Conservation (phyloP, 1,140 invertebrate species). For the Drosophila subobscura region DNA sequence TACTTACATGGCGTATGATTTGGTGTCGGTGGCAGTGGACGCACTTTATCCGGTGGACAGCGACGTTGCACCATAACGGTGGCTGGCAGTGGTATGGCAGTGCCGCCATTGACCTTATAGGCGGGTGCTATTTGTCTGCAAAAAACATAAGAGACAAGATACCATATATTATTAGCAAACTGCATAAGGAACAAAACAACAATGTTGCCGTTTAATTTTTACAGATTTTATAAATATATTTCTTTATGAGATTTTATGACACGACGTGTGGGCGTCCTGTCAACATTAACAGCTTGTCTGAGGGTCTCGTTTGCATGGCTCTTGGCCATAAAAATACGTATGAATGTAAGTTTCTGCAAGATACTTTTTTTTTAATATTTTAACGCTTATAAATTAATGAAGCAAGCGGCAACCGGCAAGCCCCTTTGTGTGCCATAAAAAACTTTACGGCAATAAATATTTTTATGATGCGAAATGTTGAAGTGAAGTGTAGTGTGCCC, state of each 20-base stretch:
- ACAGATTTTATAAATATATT: conserved; percentile 25
- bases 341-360: conserved; percentile 44
- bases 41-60: conserved; percentile 90
- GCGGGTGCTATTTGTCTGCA: conserved; percentile 87
- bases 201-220: conserved; percentile 14
- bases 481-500: conserved; percentile 6
- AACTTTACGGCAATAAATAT: conserved; percentile 43
- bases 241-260: conserved; percentile 40
- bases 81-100: conserved; percentile 89
- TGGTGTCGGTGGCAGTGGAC: conserved; percentile 87
- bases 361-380: conserved; percentile 47
- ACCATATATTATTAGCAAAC: conserved; percentile 27
- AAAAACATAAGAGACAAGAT: conserved; percentile 47
- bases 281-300: conserved; percentile 31
- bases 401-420: conserved; percentile 44
- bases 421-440: conserved; percentile 41
- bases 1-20: conserved; percentile 85
- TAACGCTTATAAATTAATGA: conserved; percentile 69
- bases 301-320: conserved; percentile 44
- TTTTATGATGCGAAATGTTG: conserved; percentile 50
- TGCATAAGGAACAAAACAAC: conserved; percentile 12
- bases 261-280: conserved; percentile 36
- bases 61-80: conserved; percentile 89
- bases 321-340: conserved; percentile 13
- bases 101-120: conserved; percentile 86